phyloP scores from a whole-genome alignment of 2,797 vertebrate genomes.

The Gouania willdenowi region DNA sequence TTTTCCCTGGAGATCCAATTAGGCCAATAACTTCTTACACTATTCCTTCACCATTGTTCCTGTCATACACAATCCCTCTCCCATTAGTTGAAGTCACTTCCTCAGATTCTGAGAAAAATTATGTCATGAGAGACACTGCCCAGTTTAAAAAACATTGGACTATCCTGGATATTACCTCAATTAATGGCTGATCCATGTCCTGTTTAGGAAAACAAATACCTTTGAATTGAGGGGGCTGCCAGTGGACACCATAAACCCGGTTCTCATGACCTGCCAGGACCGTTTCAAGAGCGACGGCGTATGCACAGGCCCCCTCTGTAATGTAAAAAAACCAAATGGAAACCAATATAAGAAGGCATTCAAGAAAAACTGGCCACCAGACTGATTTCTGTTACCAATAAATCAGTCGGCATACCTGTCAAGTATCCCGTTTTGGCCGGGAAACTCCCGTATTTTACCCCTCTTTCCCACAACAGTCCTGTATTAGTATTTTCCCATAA shows the following conservation, averaged over 20 bases:
- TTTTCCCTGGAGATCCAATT: constrained; percentile 34
- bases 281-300: constrained; percentile 86
- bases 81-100: background rate
- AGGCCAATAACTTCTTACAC: constrained; percentile 20
- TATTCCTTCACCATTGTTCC: background rate
- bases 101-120: background rate
- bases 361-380: too few relatives aligned
- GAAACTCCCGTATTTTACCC: too few relatives aligned
- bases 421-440: too few relatives aligned
- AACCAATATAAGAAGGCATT: too few relatives aligned
- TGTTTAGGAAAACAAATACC: constrained; percentile 66
- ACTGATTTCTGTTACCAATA: background rate
- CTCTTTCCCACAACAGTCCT: too few relatives aligned
- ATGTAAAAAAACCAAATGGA: constrained; percentile 7
- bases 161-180: too few relatives aligned
- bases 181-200: background rate
- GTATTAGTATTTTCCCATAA: too few relatives aligned
- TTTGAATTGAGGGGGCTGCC: constrained; percentile 84
- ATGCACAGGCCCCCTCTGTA: constrained; percentile 54
- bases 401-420: background rate
- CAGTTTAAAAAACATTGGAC: background rate
- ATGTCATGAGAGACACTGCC: background rate
- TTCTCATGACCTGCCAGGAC: constrained; percentile 95
- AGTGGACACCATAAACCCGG: constrained; percentile 92
- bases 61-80: background rate